Evolutionary conservation across 1,140 invertebrate genomes (phyloP).

Genomic region (Nilaparvata lugens): DNA sequence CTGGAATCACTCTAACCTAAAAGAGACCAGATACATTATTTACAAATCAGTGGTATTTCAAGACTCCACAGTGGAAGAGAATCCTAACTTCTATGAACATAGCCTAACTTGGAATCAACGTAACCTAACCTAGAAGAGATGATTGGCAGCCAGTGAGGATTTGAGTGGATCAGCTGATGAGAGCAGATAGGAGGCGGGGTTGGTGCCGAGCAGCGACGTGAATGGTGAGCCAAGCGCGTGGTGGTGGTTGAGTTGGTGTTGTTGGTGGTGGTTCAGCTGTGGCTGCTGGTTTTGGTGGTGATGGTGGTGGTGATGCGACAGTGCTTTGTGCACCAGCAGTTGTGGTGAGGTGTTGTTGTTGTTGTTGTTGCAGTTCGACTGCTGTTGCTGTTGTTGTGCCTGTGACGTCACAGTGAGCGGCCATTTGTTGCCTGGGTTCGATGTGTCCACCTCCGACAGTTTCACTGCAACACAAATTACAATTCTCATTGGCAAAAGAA

Average conservation of each 20-base stretch:
- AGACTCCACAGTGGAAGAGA: too few species aligned
- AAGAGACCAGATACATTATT: slow-evolving; percentile 6
- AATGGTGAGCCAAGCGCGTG: slow-evolving; percentile 14
- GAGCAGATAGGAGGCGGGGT: slow-evolving; percentile 19
- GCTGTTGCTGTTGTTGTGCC: not conserved
- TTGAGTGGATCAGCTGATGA: slow-evolving; percentile 16
- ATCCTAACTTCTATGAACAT: too few species aligned
- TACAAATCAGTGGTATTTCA: slow-evolving; percentile 1
- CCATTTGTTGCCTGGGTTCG: slow-evolving; percentile 4
- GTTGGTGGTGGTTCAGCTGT: slow-evolving; percentile 11
- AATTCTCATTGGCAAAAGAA: too few species aligned
- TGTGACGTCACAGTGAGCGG: slow-evolving; percentile 6
- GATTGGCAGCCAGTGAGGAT: slow-evolving; percentile 12
- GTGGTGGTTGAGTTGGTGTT: slow-evolving; percentile 14
- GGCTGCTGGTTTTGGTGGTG: slow-evolving; percentile 18
- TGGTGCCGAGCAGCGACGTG: slow-evolving; percentile 11
- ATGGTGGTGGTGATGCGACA: slow-evolving; percentile 17
- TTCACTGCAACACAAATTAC: slow-evolving; percentile 14
- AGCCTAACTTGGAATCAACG: too few species aligned
- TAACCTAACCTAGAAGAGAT: slow-evolving; percentile 18
- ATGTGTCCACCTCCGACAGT: slow-evolving; percentile 7
- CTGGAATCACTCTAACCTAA: not conserved
- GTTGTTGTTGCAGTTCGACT: not conserved
- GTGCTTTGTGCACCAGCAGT: slow-evolving; percentile 8
- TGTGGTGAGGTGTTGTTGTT: slow-evolving; percentile 7